A percentile compares a stretch with the other conserved stretches of the same genome.
Conservation (phyloP, 2,113 vertebrate genomes). For the Picathartes gymnocephalus region DNA sequence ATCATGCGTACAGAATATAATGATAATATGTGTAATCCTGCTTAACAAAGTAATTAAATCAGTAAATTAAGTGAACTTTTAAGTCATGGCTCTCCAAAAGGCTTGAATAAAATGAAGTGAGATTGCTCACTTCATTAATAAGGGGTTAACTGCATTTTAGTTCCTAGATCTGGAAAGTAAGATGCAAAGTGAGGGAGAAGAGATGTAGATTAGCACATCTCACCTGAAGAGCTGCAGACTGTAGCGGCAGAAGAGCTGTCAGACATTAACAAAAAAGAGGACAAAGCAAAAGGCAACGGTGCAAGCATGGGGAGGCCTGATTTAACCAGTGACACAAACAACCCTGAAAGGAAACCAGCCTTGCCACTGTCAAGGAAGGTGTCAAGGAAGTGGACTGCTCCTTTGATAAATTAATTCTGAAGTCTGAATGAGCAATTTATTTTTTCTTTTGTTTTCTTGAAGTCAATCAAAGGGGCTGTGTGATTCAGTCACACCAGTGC, state of each 20-base stretch:
- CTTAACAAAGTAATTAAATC: not conserved
- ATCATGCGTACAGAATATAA: not conserved
- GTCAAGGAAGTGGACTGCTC: not conserved
- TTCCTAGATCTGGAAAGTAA: not conserved
- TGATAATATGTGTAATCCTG: not conserved
- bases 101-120: not conserved
- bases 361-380: not conserved
- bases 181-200: not conserved
- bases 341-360: not conserved
- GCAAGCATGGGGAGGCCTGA: not conserved
- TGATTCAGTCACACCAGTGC: not conserved
- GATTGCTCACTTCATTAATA: not conserved
- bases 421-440: not conserved
- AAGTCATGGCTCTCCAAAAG: not conserved
- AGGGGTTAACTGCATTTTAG: not conserved
- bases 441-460: not conserved
- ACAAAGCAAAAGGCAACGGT: not conserved
- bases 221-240: not conserved
- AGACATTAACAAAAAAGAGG: not conserved
- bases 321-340: not conserved
- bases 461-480: not conserved
- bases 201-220: not conserved
- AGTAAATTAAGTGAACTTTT: not conserved
- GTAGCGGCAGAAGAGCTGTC: not conserved
- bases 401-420: not conserved